Evolutionary conservation across 1,140 invertebrate species (phyloP).

Genomic region (Meloidogyne chitwoodi): DNA sequence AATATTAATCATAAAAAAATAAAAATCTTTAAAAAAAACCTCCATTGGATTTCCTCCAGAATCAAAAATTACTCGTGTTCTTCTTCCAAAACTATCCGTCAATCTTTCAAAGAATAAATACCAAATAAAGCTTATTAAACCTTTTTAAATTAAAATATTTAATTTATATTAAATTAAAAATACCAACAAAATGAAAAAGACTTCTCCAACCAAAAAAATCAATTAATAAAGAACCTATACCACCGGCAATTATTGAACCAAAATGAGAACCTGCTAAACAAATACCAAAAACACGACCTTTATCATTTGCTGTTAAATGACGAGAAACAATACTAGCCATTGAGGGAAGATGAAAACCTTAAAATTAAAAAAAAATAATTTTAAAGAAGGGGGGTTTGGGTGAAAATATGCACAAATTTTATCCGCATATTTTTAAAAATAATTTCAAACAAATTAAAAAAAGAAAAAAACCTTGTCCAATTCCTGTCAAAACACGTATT

Average conservation of each 20-base stretch:
- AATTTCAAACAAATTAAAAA: conserved; percentile 9
- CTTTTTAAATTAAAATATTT: conserved; percentile 54
- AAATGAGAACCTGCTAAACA: conserved; percentile 68
- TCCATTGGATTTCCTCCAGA: neutral
- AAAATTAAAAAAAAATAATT: neutral
- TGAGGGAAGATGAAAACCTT: conserved; percentile 71
- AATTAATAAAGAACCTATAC: conserved; percentile 69
- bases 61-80: conserved; percentile 22
- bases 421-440: too few species aligned
- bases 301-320: conserved; percentile 68
- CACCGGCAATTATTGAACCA: conserved; percentile 69
- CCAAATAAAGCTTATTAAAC: conserved; percentile 65
- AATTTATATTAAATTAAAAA: conserved; percentile 30
- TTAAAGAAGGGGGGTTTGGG: neutral
- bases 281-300: conserved; percentile 71
- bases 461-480: conserved; percentile 67
- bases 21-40: too few species aligned
- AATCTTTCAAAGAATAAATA: conserved; percentile 61
- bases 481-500: conserved; percentile 68
- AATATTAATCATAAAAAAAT: too few species aligned
- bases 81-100: conserved; percentile 57
- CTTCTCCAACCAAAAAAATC: conserved; percentile 70
- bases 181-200: conserved; percentile 71
- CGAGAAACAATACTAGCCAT: conserved; percentile 72
- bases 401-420: too few species aligned